Conservation (phyloP, 2,797 vertebrate genomes). For the Hippoglossus hippoglossus region DNA sequence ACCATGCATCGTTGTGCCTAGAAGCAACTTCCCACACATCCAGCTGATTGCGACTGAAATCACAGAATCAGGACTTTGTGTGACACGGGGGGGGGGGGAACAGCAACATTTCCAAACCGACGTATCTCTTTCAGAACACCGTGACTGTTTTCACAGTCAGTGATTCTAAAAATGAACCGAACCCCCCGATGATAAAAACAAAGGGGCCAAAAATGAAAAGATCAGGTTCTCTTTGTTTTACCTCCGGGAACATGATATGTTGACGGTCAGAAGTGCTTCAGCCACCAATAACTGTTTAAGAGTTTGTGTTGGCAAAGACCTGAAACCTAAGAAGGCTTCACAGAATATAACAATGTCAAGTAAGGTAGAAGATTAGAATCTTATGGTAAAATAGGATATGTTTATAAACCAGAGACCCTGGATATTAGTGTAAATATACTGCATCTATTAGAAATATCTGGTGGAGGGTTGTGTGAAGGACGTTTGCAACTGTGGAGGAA, state of each 20-base stretch:
- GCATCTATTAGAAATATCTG: slow-evolving; percentile 16
- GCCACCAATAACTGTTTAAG: slow-evolving; percentile 57
- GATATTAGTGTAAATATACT: slow-evolving; percentile 39
- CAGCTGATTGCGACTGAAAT: background rate
- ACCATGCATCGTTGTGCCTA: background rate
- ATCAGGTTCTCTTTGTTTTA: slow-evolving; percentile 52
- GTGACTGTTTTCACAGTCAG: slow-evolving; percentile 50
- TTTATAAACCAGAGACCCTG: slow-evolving; percentile 33
- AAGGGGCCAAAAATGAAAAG: slow-evolving; percentile 43
- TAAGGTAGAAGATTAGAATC: slow-evolving; percentile 41
- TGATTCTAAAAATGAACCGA: slow-evolving; percentile 48
- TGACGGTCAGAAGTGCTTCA: slow-evolving; percentile 49
- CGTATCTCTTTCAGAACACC: slow-evolving; percentile 40
- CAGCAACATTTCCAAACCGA: slow-evolving; percentile 24
- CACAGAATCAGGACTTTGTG: background rate
- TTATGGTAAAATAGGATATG: slow-evolving; percentile 28
- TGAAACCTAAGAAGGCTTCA: slow-evolving; percentile 57
- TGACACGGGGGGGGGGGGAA: too few species aligned
- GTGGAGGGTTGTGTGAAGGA: slow-evolving; percentile 6
- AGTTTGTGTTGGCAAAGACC: slow-evolving; percentile 59
- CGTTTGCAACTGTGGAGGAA: slow-evolving; percentile 20
- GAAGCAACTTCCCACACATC: too few species aligned
- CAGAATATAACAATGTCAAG: slow-evolving; percentile 41
- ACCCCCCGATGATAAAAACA: slow-evolving; percentile 54
- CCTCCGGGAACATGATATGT: slow-evolving; percentile 55